A percentile compares a stretch with the other conserved stretches of the same genome.
Evolutionary conservation across 2,113 vertebrate genomes (phyloP).

Genomic region (Lepisosteus oculatus): DNA sequence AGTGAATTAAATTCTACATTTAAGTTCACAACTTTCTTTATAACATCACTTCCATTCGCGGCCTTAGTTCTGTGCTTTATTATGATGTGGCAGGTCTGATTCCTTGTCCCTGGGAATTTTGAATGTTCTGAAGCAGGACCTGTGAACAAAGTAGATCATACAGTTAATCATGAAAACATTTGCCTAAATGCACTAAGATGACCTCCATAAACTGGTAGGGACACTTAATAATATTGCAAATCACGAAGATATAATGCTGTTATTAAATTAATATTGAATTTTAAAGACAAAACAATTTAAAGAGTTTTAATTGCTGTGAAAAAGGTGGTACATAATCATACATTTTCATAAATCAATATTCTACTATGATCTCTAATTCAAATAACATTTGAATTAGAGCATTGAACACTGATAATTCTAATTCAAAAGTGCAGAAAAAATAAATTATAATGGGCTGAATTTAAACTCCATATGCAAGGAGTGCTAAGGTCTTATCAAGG

Average conservation of each 20-base stretch:
- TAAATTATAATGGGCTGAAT: neutral
- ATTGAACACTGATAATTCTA: no score
- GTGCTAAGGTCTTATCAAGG: no score
- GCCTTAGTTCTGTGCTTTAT: no score
- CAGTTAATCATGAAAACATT: slow-evolving; percentile 47
- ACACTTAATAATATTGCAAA: neutral
- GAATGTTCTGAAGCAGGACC: slow-evolving; percentile 17
- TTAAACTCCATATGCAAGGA: no score
- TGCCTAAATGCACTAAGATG: slow-evolving; percentile 41
- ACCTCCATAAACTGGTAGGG: slow-evolving; percentile 32
- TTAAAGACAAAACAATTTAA: slow-evolving; percentile 32
- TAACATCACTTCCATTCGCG: no score
- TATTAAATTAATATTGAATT: slow-evolving; percentile 17
- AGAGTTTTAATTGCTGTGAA: slow-evolving; percentile 4
- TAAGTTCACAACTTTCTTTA: no score
- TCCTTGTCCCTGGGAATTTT: neutral
- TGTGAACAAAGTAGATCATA: slow-evolving; percentile 20
- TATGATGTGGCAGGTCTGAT: no score
- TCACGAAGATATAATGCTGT: slow-evolving; percentile 35
- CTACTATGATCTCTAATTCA: no score
- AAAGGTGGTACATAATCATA: slow-evolving; percentile 15
- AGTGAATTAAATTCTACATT: no score
- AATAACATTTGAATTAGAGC: no score
- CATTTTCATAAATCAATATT: no score
- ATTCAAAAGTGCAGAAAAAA: no score